These are phyloP conservation scores for Characodon lateralis DNA, from an alignment of 2,797 vertebrate genomes.

Conservation along the genomic window DNA sequence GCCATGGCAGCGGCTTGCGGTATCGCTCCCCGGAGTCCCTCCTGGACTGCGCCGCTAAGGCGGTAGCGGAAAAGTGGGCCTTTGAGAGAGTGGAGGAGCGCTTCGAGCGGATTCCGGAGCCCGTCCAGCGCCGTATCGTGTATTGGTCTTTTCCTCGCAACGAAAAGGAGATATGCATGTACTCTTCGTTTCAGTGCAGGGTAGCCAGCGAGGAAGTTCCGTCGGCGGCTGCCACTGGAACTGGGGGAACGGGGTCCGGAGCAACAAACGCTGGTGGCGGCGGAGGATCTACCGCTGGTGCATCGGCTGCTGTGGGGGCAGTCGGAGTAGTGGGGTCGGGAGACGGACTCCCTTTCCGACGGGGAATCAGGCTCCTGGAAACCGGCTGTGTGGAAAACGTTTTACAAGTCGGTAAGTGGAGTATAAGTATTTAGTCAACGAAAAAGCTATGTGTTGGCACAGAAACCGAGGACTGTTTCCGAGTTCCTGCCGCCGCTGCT, in stretches of 20 bases:
- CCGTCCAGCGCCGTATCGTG: conserved; percentile 96
- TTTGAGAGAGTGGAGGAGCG: conserved; percentile 97
- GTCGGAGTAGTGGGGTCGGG: conserved; percentile 76
- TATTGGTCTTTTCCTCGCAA: conserved; percentile 97
- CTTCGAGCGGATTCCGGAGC: conserved; percentile 97
- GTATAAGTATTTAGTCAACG: background rate
- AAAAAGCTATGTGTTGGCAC: background rate
- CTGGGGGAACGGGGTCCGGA: conserved; percentile 69
- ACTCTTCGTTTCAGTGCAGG: conserved; percentile 95
- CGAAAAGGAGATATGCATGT: conserved; percentile 98
- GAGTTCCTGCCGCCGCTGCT: conserved; percentile 34
- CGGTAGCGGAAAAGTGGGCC: conserved; percentile 97
- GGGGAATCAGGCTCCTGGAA: conserved; percentile 94
- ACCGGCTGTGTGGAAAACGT: conserved; percentile 97
- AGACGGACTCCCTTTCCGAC: conserved; percentile 92
- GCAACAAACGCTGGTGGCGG: conserved; percentile 64
- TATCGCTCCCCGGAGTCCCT: conserved; percentile 90
- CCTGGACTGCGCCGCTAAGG: conserved; percentile 95
- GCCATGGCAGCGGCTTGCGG: conserved; percentile 79
- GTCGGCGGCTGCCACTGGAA: conserved; percentile 61
- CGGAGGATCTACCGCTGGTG: conserved; percentile 73
- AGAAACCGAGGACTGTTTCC: conserved; percentile 25
- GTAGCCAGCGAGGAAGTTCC: conserved; percentile 84
- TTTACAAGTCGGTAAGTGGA: conserved; percentile 96
- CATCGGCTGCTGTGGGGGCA: conserved; percentile 70